These are phyloP conservation scores for Micoletzkya japonica DNA, from an alignment of 2,888 invertebrate species.

Conservation along the genomic window DNA sequence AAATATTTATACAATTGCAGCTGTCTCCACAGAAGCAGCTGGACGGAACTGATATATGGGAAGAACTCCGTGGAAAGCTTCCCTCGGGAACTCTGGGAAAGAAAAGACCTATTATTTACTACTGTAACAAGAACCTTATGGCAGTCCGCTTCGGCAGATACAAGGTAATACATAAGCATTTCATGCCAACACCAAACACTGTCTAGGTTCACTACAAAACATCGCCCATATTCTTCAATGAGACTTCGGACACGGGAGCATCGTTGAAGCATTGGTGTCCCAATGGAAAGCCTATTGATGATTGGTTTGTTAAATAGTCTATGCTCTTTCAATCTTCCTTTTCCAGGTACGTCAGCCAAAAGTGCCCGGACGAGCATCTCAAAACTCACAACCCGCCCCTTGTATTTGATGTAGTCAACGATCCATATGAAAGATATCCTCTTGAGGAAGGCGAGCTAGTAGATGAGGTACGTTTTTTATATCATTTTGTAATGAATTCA, in stretches of 20 bases:
- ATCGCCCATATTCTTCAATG: too few species aligned
- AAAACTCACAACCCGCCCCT: constrained; percentile 65
- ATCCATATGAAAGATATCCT: constrained; percentile 66
- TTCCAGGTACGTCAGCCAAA: constrained; percentile 60
- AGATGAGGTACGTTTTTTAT: neutral
- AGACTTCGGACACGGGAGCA: too few species aligned
- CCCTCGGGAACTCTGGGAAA: too few species aligned
- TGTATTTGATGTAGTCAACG: constrained; percentile 66
- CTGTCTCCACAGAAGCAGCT: constrained; percentile 34
- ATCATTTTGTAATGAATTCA: too few species aligned
- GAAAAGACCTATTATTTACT: constrained; percentile 68
- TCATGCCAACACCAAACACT: too few species aligned
- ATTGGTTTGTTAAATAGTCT: constrained; percentile 57
- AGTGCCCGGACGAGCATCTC: constrained; percentile 59
- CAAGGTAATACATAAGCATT: too few species aligned
- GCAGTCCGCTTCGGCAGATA: constrained; percentile 67
- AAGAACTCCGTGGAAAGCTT: constrained; percentile 37
- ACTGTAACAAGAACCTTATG: constrained; percentile 69
- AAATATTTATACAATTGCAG: too few species aligned
- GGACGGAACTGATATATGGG: constrained; percentile 56
- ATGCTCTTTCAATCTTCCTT: neutral
- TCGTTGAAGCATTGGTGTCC: constrained; percentile 56
- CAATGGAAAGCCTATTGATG: constrained; percentile 57
- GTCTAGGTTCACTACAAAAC: too few species aligned
- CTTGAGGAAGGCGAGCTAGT: constrained; percentile 50